phyloP scores from a whole-genome alignment of 2,113 vertebrate genomes.

The Xyliphius kryptos region DNA sequence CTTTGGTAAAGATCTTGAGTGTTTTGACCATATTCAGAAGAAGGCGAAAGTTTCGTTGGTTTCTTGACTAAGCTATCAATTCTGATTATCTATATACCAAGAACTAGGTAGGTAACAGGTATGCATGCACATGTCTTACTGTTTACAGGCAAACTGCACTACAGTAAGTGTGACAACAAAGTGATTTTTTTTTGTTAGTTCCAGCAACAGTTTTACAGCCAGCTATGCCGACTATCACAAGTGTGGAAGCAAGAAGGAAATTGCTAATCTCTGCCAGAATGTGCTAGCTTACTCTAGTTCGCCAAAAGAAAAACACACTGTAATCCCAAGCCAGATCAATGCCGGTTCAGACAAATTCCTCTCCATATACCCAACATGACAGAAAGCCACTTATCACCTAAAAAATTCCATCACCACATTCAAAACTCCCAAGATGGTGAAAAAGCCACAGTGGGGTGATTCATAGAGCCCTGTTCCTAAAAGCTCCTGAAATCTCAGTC shows the following conservation, averaged over 20 bases:
- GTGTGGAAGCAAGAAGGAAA: conserved; percentile 47
- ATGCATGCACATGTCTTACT: conserved; percentile 8
- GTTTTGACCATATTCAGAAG: not conserved
- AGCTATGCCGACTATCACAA: not conserved
- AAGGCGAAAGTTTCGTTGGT: not conserved
- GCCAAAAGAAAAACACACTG: conserved; percentile 61
- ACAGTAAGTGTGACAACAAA: not conserved
- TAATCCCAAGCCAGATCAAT: conserved; percentile 66
- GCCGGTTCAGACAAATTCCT: conserved; percentile 62
- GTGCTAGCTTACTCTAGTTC: conserved; percentile 56
- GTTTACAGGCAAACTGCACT: conserved; percentile 1
- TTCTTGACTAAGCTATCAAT: conserved; percentile 7
- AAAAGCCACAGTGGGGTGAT: conserved; percentile 11
- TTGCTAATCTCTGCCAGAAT: conserved; percentile 61
- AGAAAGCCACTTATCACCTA: conserved; percentile 66
- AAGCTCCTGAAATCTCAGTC: conserved; percentile 33
- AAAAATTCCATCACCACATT: conserved; percentile 61
- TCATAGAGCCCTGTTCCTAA: no score
- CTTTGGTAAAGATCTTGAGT: not conserved
- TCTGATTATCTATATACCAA: conserved; percentile 23
- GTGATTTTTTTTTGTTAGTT: conserved; percentile 11
- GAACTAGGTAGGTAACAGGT: not conserved
- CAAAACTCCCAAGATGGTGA: conserved; percentile 41
- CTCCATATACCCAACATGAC: conserved; percentile 38
- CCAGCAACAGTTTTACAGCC: not conserved